These are phyloP conservation scores for Thalpophila matura DNA, from an alignment of 2,888 invertebrate genomes.

Conservation along the genomic window DNA sequence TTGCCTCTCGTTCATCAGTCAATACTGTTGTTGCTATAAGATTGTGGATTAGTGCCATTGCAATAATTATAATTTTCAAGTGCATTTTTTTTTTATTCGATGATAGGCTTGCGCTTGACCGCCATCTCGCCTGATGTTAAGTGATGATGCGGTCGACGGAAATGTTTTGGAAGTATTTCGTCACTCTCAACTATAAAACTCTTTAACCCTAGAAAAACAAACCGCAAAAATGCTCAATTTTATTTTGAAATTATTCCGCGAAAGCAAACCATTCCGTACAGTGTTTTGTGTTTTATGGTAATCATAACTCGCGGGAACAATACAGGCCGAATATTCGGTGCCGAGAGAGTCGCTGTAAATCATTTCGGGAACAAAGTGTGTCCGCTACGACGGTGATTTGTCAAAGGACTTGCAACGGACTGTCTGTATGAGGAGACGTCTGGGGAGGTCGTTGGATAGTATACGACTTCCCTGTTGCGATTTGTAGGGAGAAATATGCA, in stretches of 20 bases:
- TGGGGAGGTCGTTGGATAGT: conserved; percentile 46
- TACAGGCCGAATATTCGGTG: conserved; percentile 65
- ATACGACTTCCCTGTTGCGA: conserved; percentile 18
- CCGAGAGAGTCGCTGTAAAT: conserved; percentile 62
- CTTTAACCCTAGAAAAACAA: conserved; percentile 11
- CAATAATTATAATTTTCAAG: too few species aligned
- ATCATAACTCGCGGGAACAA: conserved; percentile 69
- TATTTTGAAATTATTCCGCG: conserved; percentile 54
- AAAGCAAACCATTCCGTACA: conserved; percentile 60
- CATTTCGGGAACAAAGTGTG: conserved; percentile 68
- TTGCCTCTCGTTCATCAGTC: background rate
- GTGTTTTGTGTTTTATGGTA: conserved; percentile 70
- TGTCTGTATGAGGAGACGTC: conserved; percentile 53
- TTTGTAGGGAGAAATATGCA: conserved; percentile 29
- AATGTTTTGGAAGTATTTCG: too few species aligned
- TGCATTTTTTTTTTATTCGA: too few species aligned
- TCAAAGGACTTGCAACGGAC: conserved; percentile 64
- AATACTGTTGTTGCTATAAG: background rate
- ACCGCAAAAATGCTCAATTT: conserved; percentile 49
- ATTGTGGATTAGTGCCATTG: background rate
- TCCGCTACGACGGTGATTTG: conserved; percentile 65
- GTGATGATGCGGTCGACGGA: too few species aligned
- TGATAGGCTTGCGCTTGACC: too few species aligned
- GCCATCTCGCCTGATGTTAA: too few species aligned
- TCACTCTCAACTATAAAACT: background rate